A percentile compares a stretch with the other conserved stretches of the same genome.
These are phyloP conservation scores for Acrobasis consociella DNA, from an alignment of 2,888 invertebrate genomes.

Conservation along the genomic window DNA sequence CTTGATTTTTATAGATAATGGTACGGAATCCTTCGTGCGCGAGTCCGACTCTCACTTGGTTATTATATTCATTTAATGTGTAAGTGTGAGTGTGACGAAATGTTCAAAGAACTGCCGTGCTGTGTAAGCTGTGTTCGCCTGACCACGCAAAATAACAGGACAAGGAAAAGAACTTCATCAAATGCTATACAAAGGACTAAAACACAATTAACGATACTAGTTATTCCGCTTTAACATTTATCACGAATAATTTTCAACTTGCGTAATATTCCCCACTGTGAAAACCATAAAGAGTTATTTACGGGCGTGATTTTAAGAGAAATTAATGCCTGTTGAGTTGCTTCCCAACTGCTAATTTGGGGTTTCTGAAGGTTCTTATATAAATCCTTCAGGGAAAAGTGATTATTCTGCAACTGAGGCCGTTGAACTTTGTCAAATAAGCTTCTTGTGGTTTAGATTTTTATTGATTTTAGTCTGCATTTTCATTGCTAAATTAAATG, in stretches of 20 bases:
- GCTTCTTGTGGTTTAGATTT: background rate
- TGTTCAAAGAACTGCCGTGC: too few species aligned
- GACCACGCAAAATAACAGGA: too few species aligned
- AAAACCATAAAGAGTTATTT: conserved; percentile 4
- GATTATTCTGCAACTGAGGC: background rate
- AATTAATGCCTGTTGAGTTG: background rate
- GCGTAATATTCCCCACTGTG: background rate
- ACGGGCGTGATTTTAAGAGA: conserved; percentile 2
- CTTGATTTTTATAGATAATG: too few species aligned
- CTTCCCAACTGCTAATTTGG: conserved; percentile 8
- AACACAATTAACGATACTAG: background rate
- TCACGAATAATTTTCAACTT: background rate
- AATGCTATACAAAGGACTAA: background rate
- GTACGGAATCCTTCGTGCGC: too few species aligned
- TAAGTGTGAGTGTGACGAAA: too few species aligned
- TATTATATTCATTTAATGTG: too few species aligned
- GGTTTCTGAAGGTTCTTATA: background rate
- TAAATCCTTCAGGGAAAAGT: conserved; percentile 1
- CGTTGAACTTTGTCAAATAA: background rate
- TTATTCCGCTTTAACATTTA: background rate
- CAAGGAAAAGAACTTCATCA: too few species aligned
- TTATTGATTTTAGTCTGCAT: too few species aligned
- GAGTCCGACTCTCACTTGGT: too few species aligned
- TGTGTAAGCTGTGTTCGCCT: too few species aligned
- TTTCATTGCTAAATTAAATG: too few species aligned